Evolutionary conservation across 2,888 invertebrate genomes (phyloP), one percentile per base, ranked within the genome.

Genomic region (Agriopis aurantiaria): DNA sequence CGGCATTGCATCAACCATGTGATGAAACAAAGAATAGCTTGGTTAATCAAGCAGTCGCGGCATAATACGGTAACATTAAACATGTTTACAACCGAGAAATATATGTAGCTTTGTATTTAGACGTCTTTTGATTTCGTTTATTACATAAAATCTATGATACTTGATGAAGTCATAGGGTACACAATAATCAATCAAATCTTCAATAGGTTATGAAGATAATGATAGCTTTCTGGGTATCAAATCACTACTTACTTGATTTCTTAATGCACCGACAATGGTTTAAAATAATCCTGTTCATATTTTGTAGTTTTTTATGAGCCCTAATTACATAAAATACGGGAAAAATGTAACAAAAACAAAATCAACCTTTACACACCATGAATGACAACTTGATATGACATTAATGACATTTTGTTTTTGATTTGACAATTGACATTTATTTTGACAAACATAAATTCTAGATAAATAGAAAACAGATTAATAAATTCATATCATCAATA

Each of bases 281-380:
- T 71, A 89, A 80, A 78, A 93, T 86, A 81, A 94, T 82, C 85
- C 93, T 89, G 82, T 93, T 92, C 93, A 94, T 85, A 49, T 76
- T 92, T 78, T 85, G 84, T 81, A 76, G 73, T 75, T 80, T 78
- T 76, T 70, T 65, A 72, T 79, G 75, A 75, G 70, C 65, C 79
- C 76, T 75, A 74, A 77, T 80, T 81, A 80, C 76, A 78, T 80
- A 83, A 86, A 82, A 80, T 81, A 85, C 81, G 76, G 80, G 86
- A 89, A 87, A 75, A 89, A 84, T 87, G 78, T 81, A 85, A 87
- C 82, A 89, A 91, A 91, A 93, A 92, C 91, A 92, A 92, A 91
- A 85, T 92, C 89, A 91, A 91, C 90, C 89, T 89, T 85, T 88
- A 87, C 78, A 89, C 87, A 91, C 91, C 90, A 91, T 92, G 91